Percentiles rank a stretch among this genome's conserved stretches.
These are phyloP conservation scores for Grapholita molesta DNA, from an alignment of 1,140 invertebrate genomes.

Conservation along the genomic window DNA sequence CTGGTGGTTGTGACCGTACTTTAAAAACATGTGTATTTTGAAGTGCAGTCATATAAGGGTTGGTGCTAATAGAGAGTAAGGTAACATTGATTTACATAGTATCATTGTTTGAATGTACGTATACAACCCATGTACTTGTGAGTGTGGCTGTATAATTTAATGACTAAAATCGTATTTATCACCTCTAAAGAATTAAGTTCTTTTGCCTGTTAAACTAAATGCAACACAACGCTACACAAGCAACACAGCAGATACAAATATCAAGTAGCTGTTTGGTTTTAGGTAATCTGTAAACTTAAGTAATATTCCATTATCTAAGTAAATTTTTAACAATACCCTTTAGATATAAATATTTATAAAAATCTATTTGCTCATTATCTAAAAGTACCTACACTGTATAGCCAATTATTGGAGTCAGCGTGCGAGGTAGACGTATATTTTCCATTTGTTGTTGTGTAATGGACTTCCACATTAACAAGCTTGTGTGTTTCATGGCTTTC, in stretches of 20 bases:
- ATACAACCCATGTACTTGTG: conserved; percentile 11
- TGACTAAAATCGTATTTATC: conserved; percentile 8
- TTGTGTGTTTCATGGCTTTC: conserved; percentile 43
- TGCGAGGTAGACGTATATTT: conserved; percentile 18
- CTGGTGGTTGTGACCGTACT: conserved; percentile 50
- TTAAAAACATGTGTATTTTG: conserved; percentile 34
- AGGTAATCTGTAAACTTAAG: conserved; percentile 53
- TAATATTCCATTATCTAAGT: conserved; percentile 75
- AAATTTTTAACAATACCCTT: conserved; percentile 52
- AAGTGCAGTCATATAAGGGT: conserved; percentile 56
- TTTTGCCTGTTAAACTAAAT: neutral
- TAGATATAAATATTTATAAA: conserved; percentile 61
- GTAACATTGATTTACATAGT: conserved; percentile 22
- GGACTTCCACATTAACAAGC: conserved; percentile 31
- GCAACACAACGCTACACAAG: neutral
- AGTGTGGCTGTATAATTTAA: conserved; percentile 1
- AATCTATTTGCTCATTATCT: conserved; percentile 67
- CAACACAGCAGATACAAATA: conserved; percentile 25
- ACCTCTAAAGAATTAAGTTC: neutral
- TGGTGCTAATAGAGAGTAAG: conserved; percentile 56
- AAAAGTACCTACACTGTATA: conserved; percentile 65
- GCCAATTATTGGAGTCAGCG: conserved; percentile 46
- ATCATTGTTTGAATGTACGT: neutral
- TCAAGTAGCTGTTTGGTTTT: conserved; percentile 34
- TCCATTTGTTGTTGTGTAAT: conserved; percentile 13